Evolutionary conservation across 1,140 invertebrate species (phyloP).

Genomic region (Listronotus oregonensis): DNA sequence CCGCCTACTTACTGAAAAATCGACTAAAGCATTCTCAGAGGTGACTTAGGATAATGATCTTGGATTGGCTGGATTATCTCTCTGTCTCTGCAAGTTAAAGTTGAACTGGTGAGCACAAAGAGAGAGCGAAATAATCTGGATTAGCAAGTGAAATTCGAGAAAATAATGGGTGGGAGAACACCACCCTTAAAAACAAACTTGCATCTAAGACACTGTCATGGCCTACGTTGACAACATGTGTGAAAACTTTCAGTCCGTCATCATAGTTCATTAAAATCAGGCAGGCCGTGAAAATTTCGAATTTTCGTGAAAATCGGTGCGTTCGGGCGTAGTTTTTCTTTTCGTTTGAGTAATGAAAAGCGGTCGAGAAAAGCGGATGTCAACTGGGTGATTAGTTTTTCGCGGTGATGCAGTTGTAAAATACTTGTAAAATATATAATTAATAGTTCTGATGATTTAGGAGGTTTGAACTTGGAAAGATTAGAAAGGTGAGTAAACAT

Average conservation of each 20-base stretch:
- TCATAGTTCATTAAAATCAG: conserved; percentile 47
- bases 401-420: conserved; percentile 23
- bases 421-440: conserved; percentile 22
- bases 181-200: conserved; percentile 21
- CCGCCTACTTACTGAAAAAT: conserved; percentile 3
- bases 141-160: neutral
- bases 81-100: neutral
- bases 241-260: conserved; percentile 51
- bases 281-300: conserved; percentile 44
- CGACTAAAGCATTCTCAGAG: neutral
- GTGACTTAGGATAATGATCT: neutral
- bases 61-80: no score
- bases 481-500: conserved; percentile 25
- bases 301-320: conserved; percentile 25
- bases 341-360: conserved; percentile 14
- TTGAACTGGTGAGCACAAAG: neutral
- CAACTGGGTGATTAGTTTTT: conserved; percentile 46
- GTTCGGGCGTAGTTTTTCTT: conserved; percentile 4
- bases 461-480: neutral
- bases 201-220: conserved; percentile 39
- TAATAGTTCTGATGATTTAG: conserved; percentile 38
- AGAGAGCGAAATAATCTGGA: neutral
- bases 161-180: neutral
- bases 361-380: conserved; percentile 37
- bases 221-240: conserved; percentile 51